Evolutionary conservation across 37 sponge, comb jelly and placozoan species (phyloP), one percentile per base, ranked within the genome.

Genomic region (Bolinopsis microptera): DNA sequence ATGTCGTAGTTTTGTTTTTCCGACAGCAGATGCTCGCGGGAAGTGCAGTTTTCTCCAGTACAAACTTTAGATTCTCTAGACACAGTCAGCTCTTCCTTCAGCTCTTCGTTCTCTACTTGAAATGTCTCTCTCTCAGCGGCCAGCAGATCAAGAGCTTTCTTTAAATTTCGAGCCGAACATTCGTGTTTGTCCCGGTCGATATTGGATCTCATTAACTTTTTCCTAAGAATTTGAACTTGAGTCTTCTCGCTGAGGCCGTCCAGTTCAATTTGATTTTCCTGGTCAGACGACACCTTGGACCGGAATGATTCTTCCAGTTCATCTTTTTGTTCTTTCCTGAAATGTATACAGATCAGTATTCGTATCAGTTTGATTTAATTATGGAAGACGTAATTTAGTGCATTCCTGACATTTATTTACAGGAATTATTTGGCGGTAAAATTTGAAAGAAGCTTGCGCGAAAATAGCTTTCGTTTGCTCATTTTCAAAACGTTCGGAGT

Each of bases 291-390:
- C 28, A n/a, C 74, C 74, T 70, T 70, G 25, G 74, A 70, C 3
- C 3, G 1, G 74, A 30, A 30, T 21, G 30, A 24, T 21, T 72
- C 74, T 72, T 72, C 74, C 18, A 32, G 36, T 9, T 34, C 21
- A 1, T 27, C 27, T 18, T 77, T 77, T 36, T 77, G 33, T 77
- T 77, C 80, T 77, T 77, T 77, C 37, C 80, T 77, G 80, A 77
- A 32, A 28, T 48, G 61, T 18, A 48, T 5, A 48, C n/a, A n/a
- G n/a, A n/a, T n/a, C n/a, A n/a, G n/a, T n/a, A n/a, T n/a, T n/a
- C n/a, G n/a, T n/a, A n/a, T n/a, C n/a, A n/a, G n/a, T n/a, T n/a
- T n/a, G n/a, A n/a, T n/a, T n/a, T n/a, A n/a, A n/a, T n/a, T n/a
- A n/a, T n/a, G n/a, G n/a, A n/a, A n/a, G n/a, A n/a, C n/a, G n/a